Conservation (phyloP, 2,888 invertebrate genomes). For the Dicranocentrus wangi region DNA sequence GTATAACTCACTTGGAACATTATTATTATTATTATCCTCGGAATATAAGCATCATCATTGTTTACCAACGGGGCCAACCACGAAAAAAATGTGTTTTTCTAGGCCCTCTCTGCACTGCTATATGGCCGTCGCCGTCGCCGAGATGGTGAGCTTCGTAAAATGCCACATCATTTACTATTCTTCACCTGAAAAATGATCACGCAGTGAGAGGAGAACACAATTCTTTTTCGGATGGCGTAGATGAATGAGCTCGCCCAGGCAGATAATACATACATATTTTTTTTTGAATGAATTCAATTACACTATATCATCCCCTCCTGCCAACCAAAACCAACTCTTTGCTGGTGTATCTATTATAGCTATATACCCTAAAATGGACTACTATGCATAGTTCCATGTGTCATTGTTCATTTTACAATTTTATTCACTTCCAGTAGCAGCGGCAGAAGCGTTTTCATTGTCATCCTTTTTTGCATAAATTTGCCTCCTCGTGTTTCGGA, state of each 20-base stretch:
- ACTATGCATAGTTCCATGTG: background rate
- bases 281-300: constrained; percentile 54
- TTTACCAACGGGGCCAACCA: background rate
- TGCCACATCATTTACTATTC: constrained; percentile 45
- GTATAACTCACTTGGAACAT: no score
- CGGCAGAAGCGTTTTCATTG: constrained; percentile 21
- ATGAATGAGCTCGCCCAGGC: constrained; percentile 51
- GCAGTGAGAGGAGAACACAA: constrained; percentile 28
- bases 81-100: no score
- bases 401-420: background rate
- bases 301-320: background rate
- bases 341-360: background rate
- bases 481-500: background rate
- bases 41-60: background rate
- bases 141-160: constrained; percentile 16
- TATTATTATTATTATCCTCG: no score
- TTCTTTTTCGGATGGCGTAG: constrained; percentile 33
- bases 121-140: no score
- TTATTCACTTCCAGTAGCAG: constrained; percentile 25
- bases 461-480: background rate
- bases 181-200: constrained; percentile 52
- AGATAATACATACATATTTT: constrained; percentile 29
- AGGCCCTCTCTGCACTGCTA: no score
- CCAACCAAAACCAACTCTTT: constrained; percentile 4
- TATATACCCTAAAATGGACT: background rate